Base-by-base conservation (phyloP, 1,140 invertebrate genomes). In the Procambarus virginalis region DNA sequence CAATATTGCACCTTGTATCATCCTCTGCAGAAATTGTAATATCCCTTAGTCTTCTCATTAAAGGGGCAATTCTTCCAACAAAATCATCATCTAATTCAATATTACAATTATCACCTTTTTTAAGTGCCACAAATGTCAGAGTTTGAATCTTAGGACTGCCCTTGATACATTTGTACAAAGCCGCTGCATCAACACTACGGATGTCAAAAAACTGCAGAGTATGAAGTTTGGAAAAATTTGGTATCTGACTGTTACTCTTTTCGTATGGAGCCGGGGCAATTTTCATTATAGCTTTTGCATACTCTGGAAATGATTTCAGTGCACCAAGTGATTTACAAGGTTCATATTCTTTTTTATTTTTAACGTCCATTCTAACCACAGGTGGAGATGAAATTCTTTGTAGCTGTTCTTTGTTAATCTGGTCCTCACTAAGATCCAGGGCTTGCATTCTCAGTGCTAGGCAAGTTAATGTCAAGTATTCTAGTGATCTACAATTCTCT, bases 151-250 rank as follows among this genome's bases (percentile, higher is more conserved):
- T 34, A 9, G 75, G 75, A 14, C 22, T 45, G 17, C 70, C 70
- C 17, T 77, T 77, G n/a, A 77, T 77, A 49, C 75, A 77, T 17
- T 77, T 77, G 75, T 77, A 77, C 12, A 77, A 46, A 49, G 75
- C 75, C 17, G 75, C 75, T 20, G 75, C 34, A 34, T 77, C 75
- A 46, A 49, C 75, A 77, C 34, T 46, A 9, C 17, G 34, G 22
- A 46, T 10, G 10, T 22, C 75, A 49, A 49, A 77, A 17, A 77
- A 46, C 75, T 77, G 75, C 5, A 77, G 48, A 2, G 75, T 77
- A 34, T 77, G 75, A 49, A 77, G 75, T 49, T 22, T 22, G 12
- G 10, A 12, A 6, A 77, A 49, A 46, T 77, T 77, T 5, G 75
- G 75, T 12, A 77, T 34, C 45, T 77, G 75, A 17, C 12, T 77